A percentile compares a stretch with the other conserved stretches of the same genome.
These are phyloP conservation scores for Manacus vitellinus DNA, from an alignment of 2,113 vertebrate genomes.

Conservation along the genomic window DNA sequence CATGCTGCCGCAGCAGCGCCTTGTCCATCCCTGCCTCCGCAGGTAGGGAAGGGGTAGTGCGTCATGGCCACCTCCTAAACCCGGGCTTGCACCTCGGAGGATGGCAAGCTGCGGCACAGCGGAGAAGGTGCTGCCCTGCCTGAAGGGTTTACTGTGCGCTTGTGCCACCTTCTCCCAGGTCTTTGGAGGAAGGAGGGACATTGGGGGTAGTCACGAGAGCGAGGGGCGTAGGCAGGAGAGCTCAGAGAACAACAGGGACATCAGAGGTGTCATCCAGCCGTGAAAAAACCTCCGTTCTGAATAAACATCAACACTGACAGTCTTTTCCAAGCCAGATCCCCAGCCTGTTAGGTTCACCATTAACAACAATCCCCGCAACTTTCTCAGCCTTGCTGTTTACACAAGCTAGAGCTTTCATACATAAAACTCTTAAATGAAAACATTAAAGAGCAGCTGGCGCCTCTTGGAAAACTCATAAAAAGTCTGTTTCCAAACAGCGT, in stretches of 20 bases:
- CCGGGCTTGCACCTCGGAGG: fast-evolving
- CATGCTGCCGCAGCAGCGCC: fast-evolving
- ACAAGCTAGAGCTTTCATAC: conserved; percentile 57
- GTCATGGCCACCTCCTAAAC: neutral
- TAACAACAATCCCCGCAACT: conserved; percentile 37
- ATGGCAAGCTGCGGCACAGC: fast-evolving
- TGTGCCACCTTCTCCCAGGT: neutral
- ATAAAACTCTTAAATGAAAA: conserved; percentile 70
- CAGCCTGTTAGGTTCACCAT: neutral
- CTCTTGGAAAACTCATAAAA: conserved; percentile 71
- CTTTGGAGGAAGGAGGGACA: neutral
- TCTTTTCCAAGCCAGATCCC: neutral
- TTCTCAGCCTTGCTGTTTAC: conserved; percentile 62
- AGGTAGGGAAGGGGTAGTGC: fast-evolving
- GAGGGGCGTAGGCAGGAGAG: neutral
- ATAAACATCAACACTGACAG: neutral
- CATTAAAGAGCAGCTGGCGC: conserved; percentile 72
- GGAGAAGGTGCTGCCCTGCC: neutral
- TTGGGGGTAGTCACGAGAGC: fast-evolving
- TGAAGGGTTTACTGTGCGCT: fast-evolving
- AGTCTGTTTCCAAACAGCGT: conserved; percentile 66
- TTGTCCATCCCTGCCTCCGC: neutral
- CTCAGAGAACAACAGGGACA: neutral
- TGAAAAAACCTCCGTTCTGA: fast-evolving
- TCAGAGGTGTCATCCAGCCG: neutral